Evolutionary conservation across 1,140 invertebrate genomes (phyloP).

Genomic region (Idris sp.): DNA sequence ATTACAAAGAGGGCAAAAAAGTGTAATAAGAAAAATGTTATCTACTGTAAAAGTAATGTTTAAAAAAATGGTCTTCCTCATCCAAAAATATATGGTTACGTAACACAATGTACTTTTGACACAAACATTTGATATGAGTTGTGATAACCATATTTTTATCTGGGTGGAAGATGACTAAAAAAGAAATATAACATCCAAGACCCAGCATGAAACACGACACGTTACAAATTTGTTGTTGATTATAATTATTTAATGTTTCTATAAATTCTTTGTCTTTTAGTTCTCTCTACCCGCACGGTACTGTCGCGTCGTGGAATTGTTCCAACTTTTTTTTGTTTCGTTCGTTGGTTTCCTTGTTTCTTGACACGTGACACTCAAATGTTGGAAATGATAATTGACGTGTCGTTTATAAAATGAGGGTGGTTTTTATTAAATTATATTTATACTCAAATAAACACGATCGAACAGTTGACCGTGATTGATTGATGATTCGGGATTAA

Average conservation of each 20-base stretch:
- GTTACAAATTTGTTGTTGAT: slow-evolving; percentile 65
- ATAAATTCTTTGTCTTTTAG: slow-evolving; percentile 70
- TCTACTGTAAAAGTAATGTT: no score
- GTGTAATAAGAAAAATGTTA: no score
- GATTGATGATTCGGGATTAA: slow-evolving; percentile 19
- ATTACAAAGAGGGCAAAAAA: no score
- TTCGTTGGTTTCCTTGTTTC: slow-evolving; percentile 37
- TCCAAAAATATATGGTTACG: no score
- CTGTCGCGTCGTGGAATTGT: slow-evolving; percentile 47
- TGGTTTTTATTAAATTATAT: slow-evolving; percentile 20
- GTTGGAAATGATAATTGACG: slow-evolving; percentile 2
- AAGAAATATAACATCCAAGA: slow-evolving; percentile 23
- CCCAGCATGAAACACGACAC: slow-evolving; percentile 60
- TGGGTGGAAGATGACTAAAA: no score
- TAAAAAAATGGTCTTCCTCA: no score
- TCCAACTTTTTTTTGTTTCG: slow-evolving; percentile 36
- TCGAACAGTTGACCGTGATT: background rate
- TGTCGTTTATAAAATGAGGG: slow-evolving; percentile 10
- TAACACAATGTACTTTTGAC: no score
- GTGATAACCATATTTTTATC: no score
- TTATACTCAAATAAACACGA: slow-evolving; percentile 69
- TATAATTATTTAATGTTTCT: slow-evolving; percentile 69
- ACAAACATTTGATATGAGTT: no score
- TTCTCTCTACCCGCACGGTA: slow-evolving; percentile 79
- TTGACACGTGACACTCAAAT: slow-evolving; percentile 31